Conservation (phyloP, 2,113 vertebrate genomes). For the Rhineura floridana region DNA sequence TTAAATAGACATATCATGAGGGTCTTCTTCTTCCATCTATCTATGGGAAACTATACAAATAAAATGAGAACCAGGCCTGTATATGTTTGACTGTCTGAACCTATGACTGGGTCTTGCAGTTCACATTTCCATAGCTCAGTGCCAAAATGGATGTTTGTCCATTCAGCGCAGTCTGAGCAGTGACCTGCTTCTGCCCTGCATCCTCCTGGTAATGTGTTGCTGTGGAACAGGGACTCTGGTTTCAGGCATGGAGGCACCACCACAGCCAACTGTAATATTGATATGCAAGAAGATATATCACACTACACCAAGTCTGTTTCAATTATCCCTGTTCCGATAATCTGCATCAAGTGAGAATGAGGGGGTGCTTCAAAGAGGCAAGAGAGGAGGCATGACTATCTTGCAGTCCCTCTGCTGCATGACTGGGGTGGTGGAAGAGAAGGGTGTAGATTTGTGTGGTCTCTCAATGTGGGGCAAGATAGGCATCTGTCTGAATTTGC, state of each 20-base stretch:
- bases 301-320: background rate
- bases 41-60: background rate
- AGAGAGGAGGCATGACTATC: background rate
- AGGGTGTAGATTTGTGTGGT: background rate
- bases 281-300: background rate
- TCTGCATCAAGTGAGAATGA: background rate
- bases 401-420: no score
- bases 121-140: background rate
- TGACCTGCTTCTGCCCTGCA: background rate
- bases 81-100: background rate
- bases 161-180: background rate
- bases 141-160: background rate
- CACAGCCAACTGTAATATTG: background rate
- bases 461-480: background rate
- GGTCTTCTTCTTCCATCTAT: background rate
- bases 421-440: background rate
- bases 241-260: background rate
- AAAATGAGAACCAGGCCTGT: constrained; percentile 10
- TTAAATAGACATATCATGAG: background rate
- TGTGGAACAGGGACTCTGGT: background rate
- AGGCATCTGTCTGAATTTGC: background rate
- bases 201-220: background rate
- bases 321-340: background rate
- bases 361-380: background rate
- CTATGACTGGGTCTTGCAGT: background rate